A percentile compares a stretch with the other conserved stretches of the same genome.
Conservation (phyloP, 1,140 invertebrate species). For the Drosophila carrolli region DNA sequence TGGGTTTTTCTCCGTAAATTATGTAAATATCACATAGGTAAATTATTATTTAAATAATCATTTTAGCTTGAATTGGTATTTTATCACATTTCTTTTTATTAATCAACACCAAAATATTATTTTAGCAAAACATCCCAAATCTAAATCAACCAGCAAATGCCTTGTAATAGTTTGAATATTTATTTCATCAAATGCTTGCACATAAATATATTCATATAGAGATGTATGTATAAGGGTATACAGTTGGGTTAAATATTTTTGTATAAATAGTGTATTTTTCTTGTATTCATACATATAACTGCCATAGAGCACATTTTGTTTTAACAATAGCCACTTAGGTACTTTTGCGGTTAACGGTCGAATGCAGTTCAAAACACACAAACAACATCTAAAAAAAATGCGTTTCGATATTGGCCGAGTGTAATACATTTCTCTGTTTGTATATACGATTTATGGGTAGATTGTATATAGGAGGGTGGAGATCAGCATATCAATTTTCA, state of each 20-base stretch:
- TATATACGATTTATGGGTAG: slow-evolving; percentile 21
- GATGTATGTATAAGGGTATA: slow-evolving; percentile 64
- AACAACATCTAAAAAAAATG: slow-evolving; percentile 79
- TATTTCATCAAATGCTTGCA: slow-evolving; percentile 73
- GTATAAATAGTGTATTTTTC: slow-evolving; percentile 61
- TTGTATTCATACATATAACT: slow-evolving; percentile 38
- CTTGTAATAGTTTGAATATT: slow-evolving; percentile 71
- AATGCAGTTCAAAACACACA: slow-evolving; percentile 69
- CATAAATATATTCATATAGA: slow-evolving; percentile 72
- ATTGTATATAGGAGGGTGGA: slow-evolving; percentile 41
- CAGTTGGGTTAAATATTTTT: slow-evolving; percentile 53
- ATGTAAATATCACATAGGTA: too few relatives aligned
- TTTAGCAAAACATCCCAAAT: not conserved
- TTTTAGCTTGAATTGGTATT: too few relatives aligned
- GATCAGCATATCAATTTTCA: slow-evolving; percentile 76
- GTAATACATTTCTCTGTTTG: slow-evolving; percentile 56
- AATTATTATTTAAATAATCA: too few relatives aligned
- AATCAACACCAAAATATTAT: too few relatives aligned
- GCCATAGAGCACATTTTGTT: slow-evolving; percentile 61
- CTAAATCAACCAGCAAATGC: not conserved
- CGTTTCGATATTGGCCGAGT: slow-evolving; percentile 66
- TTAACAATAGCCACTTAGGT: slow-evolving; percentile 72
- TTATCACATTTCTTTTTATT: too few relatives aligned
- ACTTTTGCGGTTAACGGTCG: slow-evolving; percentile 71
- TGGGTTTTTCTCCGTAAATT: too few relatives aligned